phyloP scores from a whole-genome alignment of 2,113 vertebrate genomes.

The Protobothrops mucrosquamatus region DNA sequence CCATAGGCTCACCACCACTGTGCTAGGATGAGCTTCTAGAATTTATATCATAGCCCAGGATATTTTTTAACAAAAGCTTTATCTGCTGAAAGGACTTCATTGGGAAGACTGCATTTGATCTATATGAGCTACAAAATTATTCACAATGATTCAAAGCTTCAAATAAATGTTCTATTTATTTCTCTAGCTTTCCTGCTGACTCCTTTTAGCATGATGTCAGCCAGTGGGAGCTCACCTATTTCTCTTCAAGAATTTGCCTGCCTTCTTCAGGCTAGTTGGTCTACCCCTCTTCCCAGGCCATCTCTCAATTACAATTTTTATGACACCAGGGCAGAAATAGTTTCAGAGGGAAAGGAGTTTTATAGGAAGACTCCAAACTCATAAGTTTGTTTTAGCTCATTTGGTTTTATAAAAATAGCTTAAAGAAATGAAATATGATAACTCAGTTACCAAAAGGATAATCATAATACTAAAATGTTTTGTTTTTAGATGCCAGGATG shows the following conservation, averaged over 20 bases:
- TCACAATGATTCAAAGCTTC: not conserved
- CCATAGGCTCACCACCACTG: no score
- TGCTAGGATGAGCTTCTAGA: not conserved
- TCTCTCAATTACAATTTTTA: not conserved
- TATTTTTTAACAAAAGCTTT: not conserved
- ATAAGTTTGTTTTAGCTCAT: not conserved
- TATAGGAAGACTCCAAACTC: not conserved
- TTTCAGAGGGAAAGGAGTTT: not conserved
- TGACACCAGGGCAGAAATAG: not conserved
- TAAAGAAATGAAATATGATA: not conserved
- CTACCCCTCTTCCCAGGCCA: not conserved
- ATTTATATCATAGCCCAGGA: not conserved
- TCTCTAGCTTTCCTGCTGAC: not conserved
- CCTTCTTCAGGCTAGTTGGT: not conserved
- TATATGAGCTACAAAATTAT: not conserved
- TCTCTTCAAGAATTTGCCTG: not conserved
- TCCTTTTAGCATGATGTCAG: not conserved
- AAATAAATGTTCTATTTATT: not conserved
- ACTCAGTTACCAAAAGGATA: not conserved
- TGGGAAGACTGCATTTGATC: not conserved
- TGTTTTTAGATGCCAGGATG: not conserved
- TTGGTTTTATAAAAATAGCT: not conserved
- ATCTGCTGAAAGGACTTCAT: not conserved
- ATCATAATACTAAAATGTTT: not conserved
- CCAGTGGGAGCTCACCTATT: not conserved